Percentiles rank a stretch among this genome's conserved stretches.
Conservation (phyloP, 2,113 vertebrate genomes). For the Sturnus vulgaris region DNA sequence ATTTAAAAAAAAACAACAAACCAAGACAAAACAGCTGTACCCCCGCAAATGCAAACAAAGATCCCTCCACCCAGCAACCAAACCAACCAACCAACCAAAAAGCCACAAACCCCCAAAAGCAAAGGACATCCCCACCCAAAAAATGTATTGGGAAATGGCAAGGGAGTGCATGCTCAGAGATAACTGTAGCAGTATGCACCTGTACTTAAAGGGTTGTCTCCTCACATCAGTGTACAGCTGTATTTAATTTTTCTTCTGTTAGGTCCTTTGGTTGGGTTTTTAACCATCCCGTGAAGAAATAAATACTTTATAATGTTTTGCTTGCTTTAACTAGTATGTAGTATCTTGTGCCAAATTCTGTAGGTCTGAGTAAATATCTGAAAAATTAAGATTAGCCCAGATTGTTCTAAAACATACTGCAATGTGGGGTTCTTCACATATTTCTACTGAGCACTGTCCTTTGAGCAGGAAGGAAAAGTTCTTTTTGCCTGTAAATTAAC, state of each 20-base stretch:
- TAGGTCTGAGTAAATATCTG: background rate
- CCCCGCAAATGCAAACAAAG: background rate
- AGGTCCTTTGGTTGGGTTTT: background rate
- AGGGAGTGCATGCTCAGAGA: background rate
- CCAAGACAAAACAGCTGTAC: background rate
- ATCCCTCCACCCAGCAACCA: background rate
- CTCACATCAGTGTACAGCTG: background rate
- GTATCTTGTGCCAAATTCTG: background rate
- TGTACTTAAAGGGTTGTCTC: background rate
- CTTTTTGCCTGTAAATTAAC: background rate
- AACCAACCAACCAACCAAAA: background rate
- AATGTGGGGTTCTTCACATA: background rate
- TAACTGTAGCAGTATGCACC: background rate
- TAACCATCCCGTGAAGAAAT: background rate
- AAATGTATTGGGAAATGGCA: background rate
- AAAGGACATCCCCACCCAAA: background rate
- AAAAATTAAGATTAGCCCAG: background rate
- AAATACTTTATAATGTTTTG: background rate
- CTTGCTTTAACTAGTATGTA: background rate
- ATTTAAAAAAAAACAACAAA: background rate
- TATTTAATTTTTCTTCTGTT: background rate
- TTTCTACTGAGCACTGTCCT: background rate
- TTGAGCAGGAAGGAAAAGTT: background rate
- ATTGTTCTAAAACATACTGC: background rate
- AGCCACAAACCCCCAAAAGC: background rate